phyloP scores from a whole-genome alignment of 2,888 invertebrate genomes.

The Tipula vernalis region DNA sequence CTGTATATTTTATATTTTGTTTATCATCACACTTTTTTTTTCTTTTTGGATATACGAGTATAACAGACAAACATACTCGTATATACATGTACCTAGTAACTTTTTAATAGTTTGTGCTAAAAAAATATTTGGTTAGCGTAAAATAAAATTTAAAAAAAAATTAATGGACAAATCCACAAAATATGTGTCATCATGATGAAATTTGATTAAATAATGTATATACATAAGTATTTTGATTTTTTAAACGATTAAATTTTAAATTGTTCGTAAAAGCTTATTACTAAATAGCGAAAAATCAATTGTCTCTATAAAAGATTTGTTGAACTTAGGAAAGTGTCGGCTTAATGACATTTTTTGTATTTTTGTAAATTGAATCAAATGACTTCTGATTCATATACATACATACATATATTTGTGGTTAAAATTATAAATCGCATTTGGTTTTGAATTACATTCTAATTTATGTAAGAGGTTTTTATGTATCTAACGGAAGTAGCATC shows the following conservation, averaged over 20 bases:
- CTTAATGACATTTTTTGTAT: background rate
- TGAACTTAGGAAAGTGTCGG: background rate
- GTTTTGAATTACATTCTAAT: too few relatives aligned
- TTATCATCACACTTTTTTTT: background rate
- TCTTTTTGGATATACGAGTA: background rate
- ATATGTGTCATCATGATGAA: background rate
- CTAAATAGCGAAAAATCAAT: background rate
- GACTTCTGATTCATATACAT: background rate
- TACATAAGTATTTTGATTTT: background rate
- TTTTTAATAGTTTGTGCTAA: background rate
- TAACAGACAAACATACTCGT: background rate
- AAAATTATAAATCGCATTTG: background rate
- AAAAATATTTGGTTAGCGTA: background rate
- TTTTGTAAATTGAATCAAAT: background rate
- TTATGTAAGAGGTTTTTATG: too few relatives aligned
- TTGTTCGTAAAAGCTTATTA: background rate
- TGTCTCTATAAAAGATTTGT: background rate
- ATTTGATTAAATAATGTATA: background rate
- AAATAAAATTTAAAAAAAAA: background rate
- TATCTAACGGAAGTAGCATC: too few relatives aligned
- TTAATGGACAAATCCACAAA: background rate
- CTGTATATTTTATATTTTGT: background rate
- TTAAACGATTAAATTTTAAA: background rate
- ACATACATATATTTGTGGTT: background rate
- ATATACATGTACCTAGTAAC: too few relatives aligned